These are phyloP conservation scores for Pampusana beccarii DNA, from an alignment of 2,113 vertebrate genomes.

Conservation along the genomic window DNA sequence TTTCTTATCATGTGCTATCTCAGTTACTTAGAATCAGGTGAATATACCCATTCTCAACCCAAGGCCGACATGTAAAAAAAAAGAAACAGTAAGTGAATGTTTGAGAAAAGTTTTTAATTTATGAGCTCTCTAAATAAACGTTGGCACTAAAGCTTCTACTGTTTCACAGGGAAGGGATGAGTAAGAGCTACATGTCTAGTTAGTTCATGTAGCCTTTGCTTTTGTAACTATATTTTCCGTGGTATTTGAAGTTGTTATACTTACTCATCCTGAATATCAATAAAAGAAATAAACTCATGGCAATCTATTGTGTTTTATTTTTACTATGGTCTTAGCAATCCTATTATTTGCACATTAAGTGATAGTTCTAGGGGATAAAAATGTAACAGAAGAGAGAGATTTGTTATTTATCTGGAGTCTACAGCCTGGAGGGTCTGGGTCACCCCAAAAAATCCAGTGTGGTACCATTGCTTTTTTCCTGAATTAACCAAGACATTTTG, in stretches of 20 bases:
- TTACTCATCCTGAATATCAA: constrained; percentile 29
- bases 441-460: not conserved
- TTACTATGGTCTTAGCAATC: not conserved
- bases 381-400: not conserved
- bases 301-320: constrained; percentile 1
- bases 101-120: not conserved
- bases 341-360: not conserved
- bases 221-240: constrained; percentile 3
- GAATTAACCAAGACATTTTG: not conserved
- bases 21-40: not conserved
- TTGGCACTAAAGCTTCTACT: not conserved
- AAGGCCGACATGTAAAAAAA: not conserved
- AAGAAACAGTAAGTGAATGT: not conserved
- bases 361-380: not conserved
- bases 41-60: not conserved
- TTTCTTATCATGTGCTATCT: not conserved
- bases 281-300: not conserved
- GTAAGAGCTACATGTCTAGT: not conserved
- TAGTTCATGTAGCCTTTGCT: not conserved
- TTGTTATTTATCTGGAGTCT: not conserved
- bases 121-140: not conserved
- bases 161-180: not conserved
- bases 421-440: not conserved
- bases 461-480: not conserved
- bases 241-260: not conserved